Evolutionary conservation across 2,797 vertebrate genomes (phyloP).

Genomic region (Siniperca scherzeri): DNA sequence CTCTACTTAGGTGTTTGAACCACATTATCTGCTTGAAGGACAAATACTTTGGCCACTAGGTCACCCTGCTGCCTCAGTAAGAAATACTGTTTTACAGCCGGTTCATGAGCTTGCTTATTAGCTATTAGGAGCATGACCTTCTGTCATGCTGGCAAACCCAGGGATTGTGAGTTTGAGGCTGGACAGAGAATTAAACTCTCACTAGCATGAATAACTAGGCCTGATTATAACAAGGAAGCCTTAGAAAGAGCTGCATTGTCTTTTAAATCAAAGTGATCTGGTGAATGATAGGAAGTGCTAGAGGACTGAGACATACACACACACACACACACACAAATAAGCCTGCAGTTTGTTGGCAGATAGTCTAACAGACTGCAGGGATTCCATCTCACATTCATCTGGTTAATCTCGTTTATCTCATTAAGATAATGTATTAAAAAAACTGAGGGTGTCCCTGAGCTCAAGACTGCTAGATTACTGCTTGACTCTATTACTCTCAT

Average conservation of each 20-base stretch:
- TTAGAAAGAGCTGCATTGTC: neutral
- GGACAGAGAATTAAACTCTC: neutral
- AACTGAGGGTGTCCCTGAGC: conserved; percentile 40
- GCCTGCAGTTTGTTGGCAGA: conserved; percentile 38
- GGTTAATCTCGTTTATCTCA: conserved; percentile 63
- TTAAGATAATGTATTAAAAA: conserved; percentile 61
- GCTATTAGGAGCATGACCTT: conserved; percentile 2
- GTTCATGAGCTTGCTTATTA: conserved; percentile 7
- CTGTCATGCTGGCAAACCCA: neutral
- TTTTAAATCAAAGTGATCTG: conserved; percentile 5
- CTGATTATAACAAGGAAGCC: neutral
- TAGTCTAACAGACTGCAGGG: conserved; percentile 38
- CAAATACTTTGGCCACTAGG: neutral
- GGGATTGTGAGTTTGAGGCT: neutral
- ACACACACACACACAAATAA: neutral
- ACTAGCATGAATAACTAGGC: neutral
- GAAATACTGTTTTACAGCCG: neutral
- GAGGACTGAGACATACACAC: neutral
- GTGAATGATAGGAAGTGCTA: neutral
- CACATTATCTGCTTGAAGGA: conserved; percentile 21
- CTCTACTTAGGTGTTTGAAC: neutral
- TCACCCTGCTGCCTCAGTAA: neutral
- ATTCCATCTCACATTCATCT: conserved; percentile 57
- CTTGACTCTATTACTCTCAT: conserved; percentile 16
- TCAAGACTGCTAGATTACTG: conserved; percentile 35